phyloP scores from a whole-genome alignment of 1,140 invertebrate species.

The Cydia strobilella region DNA sequence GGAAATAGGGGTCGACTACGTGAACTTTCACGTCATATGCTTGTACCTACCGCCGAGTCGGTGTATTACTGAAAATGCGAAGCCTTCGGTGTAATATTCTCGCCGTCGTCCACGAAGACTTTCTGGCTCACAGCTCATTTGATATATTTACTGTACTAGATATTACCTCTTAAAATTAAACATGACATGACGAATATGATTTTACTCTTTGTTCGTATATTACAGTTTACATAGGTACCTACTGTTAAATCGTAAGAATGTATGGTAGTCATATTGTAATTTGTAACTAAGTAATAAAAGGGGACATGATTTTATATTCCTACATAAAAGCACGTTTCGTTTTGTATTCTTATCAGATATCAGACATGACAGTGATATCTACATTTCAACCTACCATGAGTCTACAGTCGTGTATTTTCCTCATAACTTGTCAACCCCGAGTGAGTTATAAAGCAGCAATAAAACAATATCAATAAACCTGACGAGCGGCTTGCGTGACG shows the following conservation, averaged over 20 bases:
- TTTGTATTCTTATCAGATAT: constrained; percentile 23
- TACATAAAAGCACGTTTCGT: background rate
- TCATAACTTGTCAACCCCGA: constrained; percentile 41
- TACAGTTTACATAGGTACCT: too few relatives aligned
- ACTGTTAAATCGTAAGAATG: background rate
- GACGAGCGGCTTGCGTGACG: constrained; percentile 72
- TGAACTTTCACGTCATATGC: constrained; percentile 76
- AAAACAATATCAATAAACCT: constrained; percentile 48
- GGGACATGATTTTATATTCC: background rate
- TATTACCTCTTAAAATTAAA: too few relatives aligned
- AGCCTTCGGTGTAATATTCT: constrained; percentile 1
- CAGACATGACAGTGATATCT: constrained; percentile 35
- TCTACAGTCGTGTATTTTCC: constrained; percentile 39
- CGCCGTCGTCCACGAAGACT: background rate
- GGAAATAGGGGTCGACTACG: constrained; percentile 69
- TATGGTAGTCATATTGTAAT: background rate
- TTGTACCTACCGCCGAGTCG: constrained; percentile 50
- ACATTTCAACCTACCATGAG: constrained; percentile 40
- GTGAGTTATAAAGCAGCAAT: constrained; percentile 56
- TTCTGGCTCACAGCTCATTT: background rate
- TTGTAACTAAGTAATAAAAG: background rate
- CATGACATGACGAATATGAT: too few relatives aligned
- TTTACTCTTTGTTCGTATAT: too few relatives aligned
- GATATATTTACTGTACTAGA: too few relatives aligned
- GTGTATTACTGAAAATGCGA: constrained; percentile 26